Base-by-base conservation (phyloP, 1,140 invertebrate genomes). In the Drosophila mayri region DNA sequence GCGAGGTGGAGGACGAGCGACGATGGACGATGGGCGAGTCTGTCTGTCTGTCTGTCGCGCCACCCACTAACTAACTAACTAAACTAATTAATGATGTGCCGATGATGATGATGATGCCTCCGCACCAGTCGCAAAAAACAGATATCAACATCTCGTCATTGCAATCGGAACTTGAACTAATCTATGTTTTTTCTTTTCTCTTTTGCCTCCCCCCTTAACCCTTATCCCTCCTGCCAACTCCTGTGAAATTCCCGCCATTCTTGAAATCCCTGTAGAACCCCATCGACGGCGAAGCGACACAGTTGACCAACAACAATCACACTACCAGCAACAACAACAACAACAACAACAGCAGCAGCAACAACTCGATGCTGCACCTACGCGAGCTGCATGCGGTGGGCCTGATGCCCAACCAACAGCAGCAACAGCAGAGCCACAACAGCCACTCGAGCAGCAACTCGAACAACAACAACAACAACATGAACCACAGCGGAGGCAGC, bases 41-140 rank as follows among this genome's bases (percentile, higher is more conserved):
- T n/a, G n/a, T n/a, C n/a, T n/a, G n/a, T n/a, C n/a, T n/a, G 65
- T 70, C 50, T 43, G 62, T 62, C 62, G 62, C 28, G 62, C 62
- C 62, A 64, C 37, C 62, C 58, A 65, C 62, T 38, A 55, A 55
- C 49, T 18, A 50, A 25, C 52, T n/a, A 55, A 55, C 52, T 11
- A 28, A 64, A 47, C 52, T 38, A 16, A 8, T 28, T 78, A 44
- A 35, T 50, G 71, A 62, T 76, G 70, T 47, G 72, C 50, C n/a
- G 70, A 58, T 77, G 54, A 67, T 76, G 72, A 76, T 76, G 43
- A 44, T 43, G 71, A 76, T 74, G 71, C 91, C 91, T 92, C 91
- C 91, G 88, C 91, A 92, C 91, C 91, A 92, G 91, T 92, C 91
- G 85, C 91, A 92, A 92, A 92, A 92, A 91, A 86, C 79, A 76